Percentiles rank a stretch among this genome's conserved stretches.
phyloP scores from a whole-genome alignment of 2,888 invertebrate species.

The Fragum whitleyi region DNA sequence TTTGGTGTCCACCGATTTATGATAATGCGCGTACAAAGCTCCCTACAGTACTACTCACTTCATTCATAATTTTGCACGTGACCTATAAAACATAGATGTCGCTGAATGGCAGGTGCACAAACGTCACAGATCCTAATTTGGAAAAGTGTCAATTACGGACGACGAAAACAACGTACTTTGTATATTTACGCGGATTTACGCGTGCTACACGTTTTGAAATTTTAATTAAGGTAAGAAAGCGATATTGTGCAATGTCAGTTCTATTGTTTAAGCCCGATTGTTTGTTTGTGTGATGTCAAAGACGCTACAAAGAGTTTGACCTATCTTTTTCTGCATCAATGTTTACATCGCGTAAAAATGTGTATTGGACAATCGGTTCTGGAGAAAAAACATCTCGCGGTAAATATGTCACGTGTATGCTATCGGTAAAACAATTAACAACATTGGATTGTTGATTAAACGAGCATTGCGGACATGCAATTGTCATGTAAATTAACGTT shows the following conservation, averaged over 20 bases:
- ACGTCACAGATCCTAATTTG: slow-evolving; percentile 69
- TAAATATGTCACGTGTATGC: slow-evolving; percentile 26
- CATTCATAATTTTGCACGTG: slow-evolving; percentile 58
- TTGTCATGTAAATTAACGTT: slow-evolving; percentile 2
- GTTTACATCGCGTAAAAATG: slow-evolving; percentile 25
- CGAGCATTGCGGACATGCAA: slow-evolving; percentile 15
- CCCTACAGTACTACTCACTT: slow-evolving; percentile 15
- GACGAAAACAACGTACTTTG: slow-evolving; percentile 52
- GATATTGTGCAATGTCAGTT: background rate
- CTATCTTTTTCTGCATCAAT: slow-evolving; percentile 22
- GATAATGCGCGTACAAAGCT: background rate
- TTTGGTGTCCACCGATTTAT: too few species aligned
- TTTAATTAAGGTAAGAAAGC: slow-evolving; percentile 15
- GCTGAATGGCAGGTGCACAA: slow-evolving; percentile 57
- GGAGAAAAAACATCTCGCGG: background rate
- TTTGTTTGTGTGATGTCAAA: background rate
- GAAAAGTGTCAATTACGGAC: slow-evolving; percentile 68
- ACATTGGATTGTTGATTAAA: background rate
- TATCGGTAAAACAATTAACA: slow-evolving; percentile 19
- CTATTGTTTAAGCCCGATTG: background rate
- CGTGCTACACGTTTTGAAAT: slow-evolving; percentile 24
- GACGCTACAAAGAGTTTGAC: background rate
- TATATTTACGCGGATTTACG: slow-evolving; percentile 38
- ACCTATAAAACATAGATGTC: slow-evolving; percentile 54
- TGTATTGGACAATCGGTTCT: slow-evolving; percentile 22